Percentiles rank a stretch among this genome's conserved stretches.
Evolutionary conservation across 2,113 vertebrate species (phyloP).

Genomic region (Brienomyrus brachyistius): DNA sequence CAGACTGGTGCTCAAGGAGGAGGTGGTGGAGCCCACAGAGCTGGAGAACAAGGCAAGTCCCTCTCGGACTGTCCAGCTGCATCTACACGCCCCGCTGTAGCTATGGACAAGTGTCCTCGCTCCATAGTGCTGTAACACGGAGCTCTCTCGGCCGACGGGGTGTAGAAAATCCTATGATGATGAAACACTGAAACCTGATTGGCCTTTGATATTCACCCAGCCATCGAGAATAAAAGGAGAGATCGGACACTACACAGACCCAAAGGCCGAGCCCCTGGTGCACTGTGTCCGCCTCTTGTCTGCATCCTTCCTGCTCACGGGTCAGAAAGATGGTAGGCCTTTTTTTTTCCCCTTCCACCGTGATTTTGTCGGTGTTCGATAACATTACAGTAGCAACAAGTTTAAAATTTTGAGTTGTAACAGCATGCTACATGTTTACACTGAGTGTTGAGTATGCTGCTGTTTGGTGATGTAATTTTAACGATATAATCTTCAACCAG

Average conservation of each 20-base stretch:
- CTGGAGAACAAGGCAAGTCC: conserved; percentile 74
- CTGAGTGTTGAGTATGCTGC: neutral
- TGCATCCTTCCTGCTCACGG: conserved; percentile 85
- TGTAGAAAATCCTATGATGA: neutral
- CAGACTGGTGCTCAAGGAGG: conserved; percentile 73
- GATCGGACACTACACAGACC: conserved; percentile 81
- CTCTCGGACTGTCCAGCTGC: neutral
- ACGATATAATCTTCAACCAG: neutral
- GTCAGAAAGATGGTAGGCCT: conserved; percentile 75
- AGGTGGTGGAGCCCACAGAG: conserved; percentile 66
- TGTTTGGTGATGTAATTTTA: neutral
- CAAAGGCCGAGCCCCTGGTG: conserved; percentile 70
- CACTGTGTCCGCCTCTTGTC: conserved; percentile 87
- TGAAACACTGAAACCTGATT: neutral
- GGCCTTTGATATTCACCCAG: conserved; percentile 46
- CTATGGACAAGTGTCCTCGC: neutral
- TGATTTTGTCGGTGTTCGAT: neutral
- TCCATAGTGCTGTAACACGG: neutral
- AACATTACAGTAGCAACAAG: no score
- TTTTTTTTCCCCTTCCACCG: neutral
- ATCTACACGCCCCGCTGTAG: neutral
- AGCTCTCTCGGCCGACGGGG: neutral
- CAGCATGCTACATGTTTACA: neutral
- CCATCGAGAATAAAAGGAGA: conserved; percentile 82
- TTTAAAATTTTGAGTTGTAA: neutral